Base-by-base conservation (phyloP, 1,140 invertebrate genomes). In the Chrysoperla carnea region DNA sequence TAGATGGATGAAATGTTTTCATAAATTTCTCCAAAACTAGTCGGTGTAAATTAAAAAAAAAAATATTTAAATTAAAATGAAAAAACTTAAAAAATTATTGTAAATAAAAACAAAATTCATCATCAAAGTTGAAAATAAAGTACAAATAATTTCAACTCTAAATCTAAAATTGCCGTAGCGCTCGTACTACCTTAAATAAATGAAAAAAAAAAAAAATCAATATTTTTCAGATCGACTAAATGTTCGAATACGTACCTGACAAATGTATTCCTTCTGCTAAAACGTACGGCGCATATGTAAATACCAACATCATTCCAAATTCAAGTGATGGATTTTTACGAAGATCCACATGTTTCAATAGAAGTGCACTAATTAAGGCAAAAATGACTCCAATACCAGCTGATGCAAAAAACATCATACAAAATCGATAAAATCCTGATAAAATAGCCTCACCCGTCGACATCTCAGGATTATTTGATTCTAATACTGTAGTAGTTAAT, bases 271-370 rank as follows among this genome's bases (percentile, higher is more conserved):
- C 93, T 69, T 99, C 95, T 36, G 95, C 94, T 33, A 99, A 62
- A 9, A 92, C 92, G 67, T 99, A 99, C 0, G 95, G 95, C 6
- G 89, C 84, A 68, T 99, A 99, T 11, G 93, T 94, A 56, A 99
- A 98, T 9, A 97, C 88, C 13, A 99, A 66, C 84, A 99, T 95
- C 66, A 99, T 84, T 29, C 88, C 93, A 71, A 99, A 94, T 66
- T 99, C 95, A 33, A 99, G 65, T 6, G 93, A 97, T 0, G 95
- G 95, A 68, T 97, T 95, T 64, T 95, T 95, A 33, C 94, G 70
- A 11, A 99, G 68, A 67, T 99, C 91, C 47, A 97, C 76, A 68
- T 97, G 88, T 67, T 99, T 99, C 17, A 97, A 69, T 29, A 96
- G 66, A 27, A 98, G 63, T 29, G 94, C 92, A 68, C 90, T 95